Base-by-base conservation (phyloP, 2,113 vertebrate species). In the Poeciliopsis prolifica region DNA sequence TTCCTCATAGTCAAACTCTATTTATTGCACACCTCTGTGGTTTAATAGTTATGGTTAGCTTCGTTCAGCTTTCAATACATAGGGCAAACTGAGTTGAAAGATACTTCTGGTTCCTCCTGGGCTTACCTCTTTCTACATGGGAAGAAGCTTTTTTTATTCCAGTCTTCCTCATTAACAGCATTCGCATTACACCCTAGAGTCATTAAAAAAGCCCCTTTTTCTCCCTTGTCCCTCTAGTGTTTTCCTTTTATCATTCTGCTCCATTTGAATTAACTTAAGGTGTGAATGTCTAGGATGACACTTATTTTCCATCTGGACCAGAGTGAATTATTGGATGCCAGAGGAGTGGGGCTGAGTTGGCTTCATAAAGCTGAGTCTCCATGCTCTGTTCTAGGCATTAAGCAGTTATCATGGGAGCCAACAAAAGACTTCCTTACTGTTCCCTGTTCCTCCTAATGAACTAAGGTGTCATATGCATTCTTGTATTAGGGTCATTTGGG, bases 391-490 rank as follows among this genome's bases (percentile, higher is more conserved):
- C 74, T 62, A 68, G 77, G 83, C 61, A 79, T 85, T 61, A 74
- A 75, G 74, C 37, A 84, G 81, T 86, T 87, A 83, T 85, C 88
- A n/a, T 89, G 87, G 86, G 90, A 91, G 86, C 79, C 80, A 73
- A 89, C 78, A 87, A 86, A 89, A 87, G 83, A 80, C 79, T 89
- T 64, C 78, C 72, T 89, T 81, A 72, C 87, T 84, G 72, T 85
- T 92, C 84, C 75, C 75, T 65, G 72, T 92, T 90, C 86, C 82
- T 91, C 90, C 92, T 95, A 92, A 94, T 94, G 93, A 94, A 92
- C 90, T 89, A 89, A 87, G 83, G 90, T 94, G 93, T 94, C 92
- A 94, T 84, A 88, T 79, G 82, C 77, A 75, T 89, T 89, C 85
- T 88, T 86, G 84, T 63, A 86, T 88, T 76, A 65, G 58, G 88